phyloP scores from a whole-genome alignment of 2,113 vertebrate genomes.

The Erythrolamprus reginae region DNA sequence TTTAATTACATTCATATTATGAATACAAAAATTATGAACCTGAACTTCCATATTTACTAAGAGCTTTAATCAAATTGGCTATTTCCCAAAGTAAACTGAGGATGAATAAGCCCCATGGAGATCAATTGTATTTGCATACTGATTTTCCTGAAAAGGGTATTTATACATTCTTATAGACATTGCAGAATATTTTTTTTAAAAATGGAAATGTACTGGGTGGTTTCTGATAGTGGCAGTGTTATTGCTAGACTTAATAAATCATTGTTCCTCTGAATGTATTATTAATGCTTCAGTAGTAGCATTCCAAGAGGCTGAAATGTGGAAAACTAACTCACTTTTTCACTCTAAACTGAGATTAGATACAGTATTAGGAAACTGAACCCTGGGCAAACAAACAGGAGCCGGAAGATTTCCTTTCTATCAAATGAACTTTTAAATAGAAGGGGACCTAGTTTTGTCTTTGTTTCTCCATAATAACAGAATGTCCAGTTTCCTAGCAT shows the following conservation, averaged over 20 bases:
- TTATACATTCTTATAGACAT: constrained; percentile 11
- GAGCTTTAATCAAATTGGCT: constrained; percentile 38
- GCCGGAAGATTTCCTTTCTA: not conserved
- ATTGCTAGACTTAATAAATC: not conserved
- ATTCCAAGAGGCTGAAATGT: not conserved
- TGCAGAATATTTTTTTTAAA: not conserved
- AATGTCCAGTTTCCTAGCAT: not conserved
- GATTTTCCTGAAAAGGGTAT: constrained; percentile 54
- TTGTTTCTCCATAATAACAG: not conserved
- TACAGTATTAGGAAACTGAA: not conserved
- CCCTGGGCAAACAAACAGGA: not conserved
- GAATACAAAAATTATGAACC: constrained; percentile 24
- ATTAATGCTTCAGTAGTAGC: not conserved
- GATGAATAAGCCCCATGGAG: not conserved
- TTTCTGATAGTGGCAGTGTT: not conserved
- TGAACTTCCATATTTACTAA: not conserved
- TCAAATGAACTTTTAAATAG: not conserved
- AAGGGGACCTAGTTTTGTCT: not conserved
- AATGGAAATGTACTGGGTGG: not conserved
- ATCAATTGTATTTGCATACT: constrained; percentile 55
- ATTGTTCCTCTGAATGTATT: not conserved
- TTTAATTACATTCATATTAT: accelerated
- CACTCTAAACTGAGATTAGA: not conserved
- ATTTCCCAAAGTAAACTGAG: constrained; percentile 50
- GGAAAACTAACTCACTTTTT: not conserved